phyloP scores from a whole-genome alignment of 1,140 invertebrate genomes.

The Ganaspis sp. region DNA sequence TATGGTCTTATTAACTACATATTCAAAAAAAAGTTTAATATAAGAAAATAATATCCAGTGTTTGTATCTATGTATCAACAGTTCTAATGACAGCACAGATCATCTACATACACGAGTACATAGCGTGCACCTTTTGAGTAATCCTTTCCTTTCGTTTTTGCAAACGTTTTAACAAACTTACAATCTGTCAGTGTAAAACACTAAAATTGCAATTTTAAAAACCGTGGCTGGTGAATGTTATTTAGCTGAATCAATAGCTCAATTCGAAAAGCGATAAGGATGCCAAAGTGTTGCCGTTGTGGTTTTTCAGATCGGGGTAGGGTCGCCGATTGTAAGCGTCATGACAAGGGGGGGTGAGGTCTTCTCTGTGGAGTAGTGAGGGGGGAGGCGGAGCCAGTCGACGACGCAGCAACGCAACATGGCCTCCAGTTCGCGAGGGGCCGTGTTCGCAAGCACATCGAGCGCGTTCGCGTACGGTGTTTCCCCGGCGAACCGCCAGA shows the following conservation, averaged over 20 bases:
- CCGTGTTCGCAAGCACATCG: conserved; percentile 55
- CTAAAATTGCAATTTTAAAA: too few species aligned
- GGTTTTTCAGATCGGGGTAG: not conserved
- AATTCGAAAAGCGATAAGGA: conserved; percentile 39
- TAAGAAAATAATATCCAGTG: too few species aligned
- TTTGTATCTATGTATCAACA: too few species aligned
- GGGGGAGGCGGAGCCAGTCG: conserved; percentile 46
- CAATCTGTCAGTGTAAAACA: too few species aligned
- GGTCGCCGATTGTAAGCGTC: not conserved
- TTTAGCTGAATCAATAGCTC: not conserved
- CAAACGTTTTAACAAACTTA: too few species aligned
- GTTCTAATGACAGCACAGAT: too few species aligned
- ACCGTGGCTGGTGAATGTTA: too few species aligned
- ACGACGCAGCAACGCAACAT: conserved; percentile 51
- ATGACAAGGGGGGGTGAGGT: conserved; percentile 10
- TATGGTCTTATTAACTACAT: too few species aligned
- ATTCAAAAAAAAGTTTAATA: too few species aligned
- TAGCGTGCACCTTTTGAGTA: too few species aligned
- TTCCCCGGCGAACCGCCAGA: conserved; percentile 49
- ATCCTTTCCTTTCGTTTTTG: too few species aligned
- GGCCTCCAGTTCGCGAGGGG: conserved; percentile 60
- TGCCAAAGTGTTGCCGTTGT: conserved; percentile 19
- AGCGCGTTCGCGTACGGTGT: conserved; percentile 43
- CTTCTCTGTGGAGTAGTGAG: conserved; percentile 38
- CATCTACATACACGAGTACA: too few species aligned